Conservation (phyloP, 2,797 vertebrate genomes). For the Lates japonicus region DNA sequence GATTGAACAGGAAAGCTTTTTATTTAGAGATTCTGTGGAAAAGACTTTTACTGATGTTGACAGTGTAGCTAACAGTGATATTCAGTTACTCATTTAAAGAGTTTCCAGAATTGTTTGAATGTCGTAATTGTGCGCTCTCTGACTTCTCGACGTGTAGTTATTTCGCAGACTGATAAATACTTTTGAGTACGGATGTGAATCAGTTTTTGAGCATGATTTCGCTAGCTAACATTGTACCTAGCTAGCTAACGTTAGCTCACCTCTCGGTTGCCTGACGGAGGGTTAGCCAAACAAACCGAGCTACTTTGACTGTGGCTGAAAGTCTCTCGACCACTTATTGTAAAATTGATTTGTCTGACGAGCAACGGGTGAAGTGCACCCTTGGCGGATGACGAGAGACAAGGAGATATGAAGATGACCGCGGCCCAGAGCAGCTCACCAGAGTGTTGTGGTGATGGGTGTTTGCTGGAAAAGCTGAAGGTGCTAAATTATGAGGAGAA, state of each 20-base stretch:
- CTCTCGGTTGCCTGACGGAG: conserved; percentile 66
- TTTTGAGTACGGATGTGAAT: not conserved
- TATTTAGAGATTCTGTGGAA: not conserved
- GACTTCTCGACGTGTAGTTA: rapidly evolving
- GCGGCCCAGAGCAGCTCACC: conserved; percentile 89
- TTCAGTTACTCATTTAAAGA: not conserved
- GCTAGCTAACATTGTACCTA: not conserved
- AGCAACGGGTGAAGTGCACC: rapidly evolving
- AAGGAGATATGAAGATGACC: conserved; percentile 84
- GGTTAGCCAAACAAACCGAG: conserved; percentile 41
- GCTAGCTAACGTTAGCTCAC: conserved; percentile 35
- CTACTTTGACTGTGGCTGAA: no score
- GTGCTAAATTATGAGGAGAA: conserved; percentile 91
- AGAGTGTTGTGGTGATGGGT: conserved; percentile 93
- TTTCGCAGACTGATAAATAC: rapidly evolving
- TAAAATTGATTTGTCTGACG: rapidly evolving
- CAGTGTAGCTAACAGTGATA: not conserved
- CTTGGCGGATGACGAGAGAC: conserved; percentile 83
- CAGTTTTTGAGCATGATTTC: not conserved
- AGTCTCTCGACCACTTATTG: not conserved
- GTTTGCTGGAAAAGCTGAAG: conserved; percentile 93
- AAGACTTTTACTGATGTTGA: not conserved
- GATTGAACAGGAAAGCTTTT: not conserved
- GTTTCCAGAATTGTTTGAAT: not conserved
- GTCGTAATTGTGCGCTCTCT: rapidly evolving